A percentile compares a stretch with the other conserved stretches of the same genome.
Evolutionary conservation across 2,797 vertebrate genomes (phyloP).

Genomic region (Hapalemur alaotrensis): DNA sequence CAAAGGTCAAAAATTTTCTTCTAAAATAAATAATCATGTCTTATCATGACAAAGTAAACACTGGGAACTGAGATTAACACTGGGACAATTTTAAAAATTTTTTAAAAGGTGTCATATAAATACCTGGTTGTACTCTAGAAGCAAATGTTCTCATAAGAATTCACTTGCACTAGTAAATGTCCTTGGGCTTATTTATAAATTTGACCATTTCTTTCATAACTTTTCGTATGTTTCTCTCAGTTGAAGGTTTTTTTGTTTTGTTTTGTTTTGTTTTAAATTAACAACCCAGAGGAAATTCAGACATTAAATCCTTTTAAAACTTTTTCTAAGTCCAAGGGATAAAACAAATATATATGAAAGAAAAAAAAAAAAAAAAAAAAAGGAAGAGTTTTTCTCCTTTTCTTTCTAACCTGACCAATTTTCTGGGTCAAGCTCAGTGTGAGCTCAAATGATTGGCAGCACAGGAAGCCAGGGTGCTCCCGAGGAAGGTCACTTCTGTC

Average conservation of each 20-base stretch:
- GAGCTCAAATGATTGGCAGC: background rate
- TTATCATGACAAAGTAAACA: background rate
- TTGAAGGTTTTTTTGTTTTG: background rate
- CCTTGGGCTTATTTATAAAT: background rate
- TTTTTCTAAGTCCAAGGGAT: background rate
- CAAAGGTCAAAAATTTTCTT: background rate
- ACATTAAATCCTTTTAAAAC: conserved; percentile 34
- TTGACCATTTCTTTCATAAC: background rate
- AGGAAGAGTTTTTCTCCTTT: conserved; percentile 3
- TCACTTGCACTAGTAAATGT: background rate
- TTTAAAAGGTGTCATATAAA: background rate
- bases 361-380: background rate
- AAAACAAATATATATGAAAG: background rate
- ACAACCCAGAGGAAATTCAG: background rate
- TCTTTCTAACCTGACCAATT: background rate
- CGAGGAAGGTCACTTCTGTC: background rate
- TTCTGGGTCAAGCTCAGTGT: conserved; percentile 35
- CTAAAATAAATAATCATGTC: background rate
- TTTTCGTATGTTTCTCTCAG: background rate
- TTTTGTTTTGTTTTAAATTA: background rate
- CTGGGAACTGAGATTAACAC: background rate
- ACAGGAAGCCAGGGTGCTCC: background rate
- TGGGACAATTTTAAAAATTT: background rate
- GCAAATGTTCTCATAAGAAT: background rate
- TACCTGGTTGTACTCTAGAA: background rate